phyloP scores from a whole-genome alignment of 2,888 invertebrate species.

The Dioctria rufipes region DNA sequence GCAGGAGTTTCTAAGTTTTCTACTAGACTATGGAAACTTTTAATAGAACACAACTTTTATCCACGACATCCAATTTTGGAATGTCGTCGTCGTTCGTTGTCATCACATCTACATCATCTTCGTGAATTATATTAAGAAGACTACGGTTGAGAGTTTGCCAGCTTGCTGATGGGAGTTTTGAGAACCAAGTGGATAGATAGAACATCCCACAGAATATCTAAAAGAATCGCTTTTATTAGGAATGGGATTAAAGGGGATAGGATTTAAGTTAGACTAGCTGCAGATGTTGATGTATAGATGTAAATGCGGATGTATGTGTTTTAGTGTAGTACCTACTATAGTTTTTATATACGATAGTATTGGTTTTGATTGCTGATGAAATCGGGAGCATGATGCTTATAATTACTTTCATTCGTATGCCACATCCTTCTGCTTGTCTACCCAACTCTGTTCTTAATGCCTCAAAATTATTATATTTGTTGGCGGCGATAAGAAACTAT shows the following conservation, averaged over 20 bases:
- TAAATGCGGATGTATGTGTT: too few relatives aligned
- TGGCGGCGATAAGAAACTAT: too few relatives aligned
- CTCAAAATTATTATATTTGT: background rate
- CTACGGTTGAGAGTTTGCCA: background rate
- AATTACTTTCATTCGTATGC: slow-evolving; percentile 5
- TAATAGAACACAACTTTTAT: slow-evolving; percentile 18
- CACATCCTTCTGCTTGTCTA: background rate
- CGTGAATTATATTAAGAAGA: slow-evolving; percentile 7
- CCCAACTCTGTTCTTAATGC: background rate
- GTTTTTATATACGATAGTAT: background rate
- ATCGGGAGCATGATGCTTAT: slow-evolving; percentile 2
- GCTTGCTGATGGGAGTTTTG: background rate
- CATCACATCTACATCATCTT: slow-evolving; percentile 10
- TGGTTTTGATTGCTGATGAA: background rate
- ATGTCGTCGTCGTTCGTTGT: background rate
- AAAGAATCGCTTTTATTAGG: background rate
- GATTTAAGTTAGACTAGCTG: background rate
- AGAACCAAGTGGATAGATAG: background rate
- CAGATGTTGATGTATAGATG: too few relatives aligned
- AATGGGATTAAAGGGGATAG: background rate
- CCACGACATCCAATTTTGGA: slow-evolving; percentile 16
- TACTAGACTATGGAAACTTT: background rate
- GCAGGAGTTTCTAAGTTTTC: slow-evolving; percentile 13
- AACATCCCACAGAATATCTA: background rate
- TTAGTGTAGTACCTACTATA: too few relatives aligned